A percentile compares a stretch with the other conserved stretches of the same genome.
phyloP scores from a whole-genome alignment of 1,140 invertebrate genomes.

The Popillia japonica region DNA sequence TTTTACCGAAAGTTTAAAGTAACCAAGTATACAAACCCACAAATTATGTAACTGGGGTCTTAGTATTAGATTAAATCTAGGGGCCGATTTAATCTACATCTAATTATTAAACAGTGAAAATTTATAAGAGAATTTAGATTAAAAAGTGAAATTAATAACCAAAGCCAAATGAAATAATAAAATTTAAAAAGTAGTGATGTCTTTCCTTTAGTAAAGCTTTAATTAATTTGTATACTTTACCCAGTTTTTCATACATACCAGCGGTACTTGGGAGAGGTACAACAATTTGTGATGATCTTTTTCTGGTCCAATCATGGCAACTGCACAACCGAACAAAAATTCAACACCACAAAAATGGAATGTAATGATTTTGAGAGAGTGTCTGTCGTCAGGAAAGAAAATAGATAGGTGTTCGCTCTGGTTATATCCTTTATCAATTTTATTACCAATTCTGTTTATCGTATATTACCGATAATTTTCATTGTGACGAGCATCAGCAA shows the following conservation, averaged over 20 bases:
- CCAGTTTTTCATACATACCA: conserved; percentile 62
- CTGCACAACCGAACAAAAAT: conserved; percentile 52
- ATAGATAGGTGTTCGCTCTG: conserved; percentile 7
- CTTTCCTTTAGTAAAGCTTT: neutral
- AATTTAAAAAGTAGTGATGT: conserved; percentile 14
- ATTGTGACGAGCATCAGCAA: neutral
- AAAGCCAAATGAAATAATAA: neutral
- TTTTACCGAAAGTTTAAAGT: neutral
- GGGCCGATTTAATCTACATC: neutral
- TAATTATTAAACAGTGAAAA: neutral
- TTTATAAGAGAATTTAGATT: conserved; percentile 2
- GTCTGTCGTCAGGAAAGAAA: conserved; percentile 18
- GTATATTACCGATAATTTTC: neutral
- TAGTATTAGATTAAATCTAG: neutral
- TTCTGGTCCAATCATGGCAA: conserved; percentile 60
- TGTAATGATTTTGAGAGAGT: conserved; percentile 28
- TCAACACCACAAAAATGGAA: conserved; percentile 35
- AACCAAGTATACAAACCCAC: neutral
- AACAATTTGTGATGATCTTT: conserved; percentile 67
- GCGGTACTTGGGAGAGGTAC: conserved; percentile 66
- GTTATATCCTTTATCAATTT: neutral
- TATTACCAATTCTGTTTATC: neutral
- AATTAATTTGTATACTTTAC: conserved; percentile 26
- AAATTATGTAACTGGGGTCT: neutral
- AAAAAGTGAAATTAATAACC: neutral